Conservation (phyloP, 2,113 vertebrate species). For the Dicentrarchus labrax region DNA sequence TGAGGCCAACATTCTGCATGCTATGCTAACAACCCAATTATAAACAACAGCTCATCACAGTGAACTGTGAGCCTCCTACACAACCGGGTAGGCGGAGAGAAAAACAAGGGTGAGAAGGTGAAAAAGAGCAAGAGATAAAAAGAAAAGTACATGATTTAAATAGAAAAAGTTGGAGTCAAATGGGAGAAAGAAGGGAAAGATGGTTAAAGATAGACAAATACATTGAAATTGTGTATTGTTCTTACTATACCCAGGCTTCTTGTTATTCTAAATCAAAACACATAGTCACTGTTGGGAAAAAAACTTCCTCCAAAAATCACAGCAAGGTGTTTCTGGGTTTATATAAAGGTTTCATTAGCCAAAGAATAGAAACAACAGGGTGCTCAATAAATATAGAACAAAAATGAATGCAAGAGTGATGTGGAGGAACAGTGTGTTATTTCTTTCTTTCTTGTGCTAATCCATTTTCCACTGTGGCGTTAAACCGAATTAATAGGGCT, state of each 20-base stretch:
- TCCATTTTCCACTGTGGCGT: constrained; percentile 56
- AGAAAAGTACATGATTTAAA: not conserved
- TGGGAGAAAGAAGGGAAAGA: not conserved
- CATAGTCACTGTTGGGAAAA: not conserved
- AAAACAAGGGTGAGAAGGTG: not conserved
- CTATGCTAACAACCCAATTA: constrained; percentile 5
- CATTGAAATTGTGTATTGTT: not conserved
- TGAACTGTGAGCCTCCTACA: constrained; percentile 4
- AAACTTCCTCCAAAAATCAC: not conserved
- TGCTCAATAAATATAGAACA: not conserved
- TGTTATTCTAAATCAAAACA: not conserved
- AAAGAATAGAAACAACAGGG: constrained; percentile 7
- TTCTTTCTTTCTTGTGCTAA: constrained; percentile 25
- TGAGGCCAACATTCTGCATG: not conserved
- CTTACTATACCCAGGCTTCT: not conserved
- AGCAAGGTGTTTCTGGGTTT: constrained; percentile 17
- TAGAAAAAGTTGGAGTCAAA: not conserved
- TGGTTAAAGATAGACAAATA: not conserved
- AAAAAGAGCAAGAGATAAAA: not conserved
- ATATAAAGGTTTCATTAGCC: not conserved
- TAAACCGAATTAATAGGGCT: constrained; percentile 66
- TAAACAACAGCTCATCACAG: constrained; percentile 12
- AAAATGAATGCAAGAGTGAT: constrained; percentile 3
- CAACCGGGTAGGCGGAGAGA: not conserved
- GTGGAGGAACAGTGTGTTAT: constrained; percentile 3